These are phyloP conservation scores for Tauraco hartlaubi DNA, from an alignment of 2,797 vertebrate species.

Conservation along the genomic window DNA sequence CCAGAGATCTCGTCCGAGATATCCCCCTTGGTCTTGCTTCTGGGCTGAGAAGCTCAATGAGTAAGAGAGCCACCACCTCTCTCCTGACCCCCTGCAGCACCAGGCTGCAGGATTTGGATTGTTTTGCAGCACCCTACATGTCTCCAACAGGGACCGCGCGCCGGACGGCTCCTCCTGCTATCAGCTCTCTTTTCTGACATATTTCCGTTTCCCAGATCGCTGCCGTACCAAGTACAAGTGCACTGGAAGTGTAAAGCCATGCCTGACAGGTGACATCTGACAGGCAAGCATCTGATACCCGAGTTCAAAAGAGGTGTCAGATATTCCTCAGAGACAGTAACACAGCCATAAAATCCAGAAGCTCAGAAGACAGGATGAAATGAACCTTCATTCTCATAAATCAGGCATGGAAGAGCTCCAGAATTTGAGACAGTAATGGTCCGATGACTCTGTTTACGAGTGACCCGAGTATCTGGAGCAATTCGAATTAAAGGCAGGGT, in stretches of 20 bases:
- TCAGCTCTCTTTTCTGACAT: neutral
- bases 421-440: neutral
- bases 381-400: neutral
- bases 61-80: too few species aligned
- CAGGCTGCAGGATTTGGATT: rapidly evolving
- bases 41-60: neutral
- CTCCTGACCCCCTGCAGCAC: neutral
- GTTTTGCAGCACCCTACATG: neutral
- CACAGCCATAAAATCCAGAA: neutral
- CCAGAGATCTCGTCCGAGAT: neutral
- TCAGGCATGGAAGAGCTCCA: neutral
- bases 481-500: neutral
- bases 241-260: neutral
- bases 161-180: neutral
- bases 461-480: neutral
- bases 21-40: neutral
- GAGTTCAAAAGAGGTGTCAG: neutral
- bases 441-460: neutral
- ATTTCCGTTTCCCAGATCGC: neutral
- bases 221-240: neutral
- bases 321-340: neutral
- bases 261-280: neutral
- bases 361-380: neutral
- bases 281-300: neutral
- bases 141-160: rapidly evolving